A percentile compares a stretch with the other conserved stretches of the same genome.
phyloP scores from a whole-genome alignment of 2,113 vertebrate genomes.

The Lethenteron reissneri region DNA sequence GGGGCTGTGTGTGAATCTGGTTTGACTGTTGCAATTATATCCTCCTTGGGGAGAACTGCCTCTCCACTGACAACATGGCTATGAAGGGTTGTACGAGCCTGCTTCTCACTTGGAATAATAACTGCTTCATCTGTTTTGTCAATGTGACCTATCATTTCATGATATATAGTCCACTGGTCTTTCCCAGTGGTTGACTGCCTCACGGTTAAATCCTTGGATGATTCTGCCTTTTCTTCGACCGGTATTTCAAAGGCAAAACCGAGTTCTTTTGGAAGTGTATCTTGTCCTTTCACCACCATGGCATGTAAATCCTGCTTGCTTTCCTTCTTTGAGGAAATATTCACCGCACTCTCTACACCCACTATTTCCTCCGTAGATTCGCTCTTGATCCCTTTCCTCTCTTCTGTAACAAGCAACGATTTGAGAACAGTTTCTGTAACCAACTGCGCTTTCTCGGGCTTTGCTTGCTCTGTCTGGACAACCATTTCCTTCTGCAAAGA shows the following conservation, averaged over 20 bases:
- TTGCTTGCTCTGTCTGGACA: constrained; percentile 16
- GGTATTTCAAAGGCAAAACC: constrained; percentile 20
- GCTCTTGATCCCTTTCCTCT: constrained; percentile 21
- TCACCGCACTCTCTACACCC: constrained; percentile 13
- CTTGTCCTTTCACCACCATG: constrained; percentile 23
- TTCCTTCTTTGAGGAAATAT: constrained; percentile 18
- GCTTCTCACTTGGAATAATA: constrained; percentile 18
- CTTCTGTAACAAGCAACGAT: constrained; percentile 22
- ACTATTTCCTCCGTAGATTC: constrained; percentile 17
- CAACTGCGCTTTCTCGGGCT: constrained; percentile 14
- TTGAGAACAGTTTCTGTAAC: constrained; percentile 19
- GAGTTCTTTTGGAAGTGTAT: constrained; percentile 22
- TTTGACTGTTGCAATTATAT: constrained; percentile 17
- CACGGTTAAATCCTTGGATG: constrained; percentile 17
- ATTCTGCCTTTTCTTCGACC: constrained; percentile 11
- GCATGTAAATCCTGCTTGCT: constrained; percentile 17
- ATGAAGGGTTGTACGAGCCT: constrained; percentile 18
- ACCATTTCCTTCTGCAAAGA: constrained; percentile 22
- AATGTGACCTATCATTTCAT: constrained; percentile 19
- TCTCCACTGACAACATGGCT: constrained; percentile 21
- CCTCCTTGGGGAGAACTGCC: constrained; percentile 30
- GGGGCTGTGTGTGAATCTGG: constrained; percentile 18
- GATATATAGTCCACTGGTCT: constrained; percentile 19
- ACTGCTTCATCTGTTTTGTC: constrained; percentile 9
- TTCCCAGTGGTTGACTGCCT: constrained; percentile 20